A percentile compares a stretch with the other conserved stretches of the same genome.
phyloP scores from a whole-genome alignment of 1,140 invertebrate species.

The Thereuonema tuberculata region DNA sequence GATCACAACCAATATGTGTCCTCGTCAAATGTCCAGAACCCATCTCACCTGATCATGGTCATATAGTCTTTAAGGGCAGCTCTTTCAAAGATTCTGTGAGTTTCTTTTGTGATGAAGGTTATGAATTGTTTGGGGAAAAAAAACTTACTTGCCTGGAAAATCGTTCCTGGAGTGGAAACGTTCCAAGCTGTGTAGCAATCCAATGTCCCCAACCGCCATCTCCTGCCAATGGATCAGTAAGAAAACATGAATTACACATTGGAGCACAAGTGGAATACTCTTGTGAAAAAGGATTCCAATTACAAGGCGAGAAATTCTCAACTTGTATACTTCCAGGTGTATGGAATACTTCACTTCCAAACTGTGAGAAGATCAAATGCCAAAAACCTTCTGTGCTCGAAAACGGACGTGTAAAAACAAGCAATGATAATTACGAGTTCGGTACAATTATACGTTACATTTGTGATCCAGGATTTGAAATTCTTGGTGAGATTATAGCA shows the following conservation, averaged over 20 bases:
- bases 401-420: slow-evolving; percentile 14
- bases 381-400: slow-evolving; percentile 13
- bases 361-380: slow-evolving; percentile 26
- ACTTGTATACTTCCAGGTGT: slow-evolving; percentile 26
- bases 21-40: slow-evolving; percentile 21
- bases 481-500: slow-evolving; percentile 17
- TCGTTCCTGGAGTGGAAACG: slow-evolving; percentile 25
- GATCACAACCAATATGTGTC: slow-evolving; percentile 26
- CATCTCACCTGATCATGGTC: slow-evolving; percentile 17
- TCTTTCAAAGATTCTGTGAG: slow-evolving; percentile 18
- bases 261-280: slow-evolving; percentile 23
- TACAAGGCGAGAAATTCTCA: slow-evolving; percentile 26
- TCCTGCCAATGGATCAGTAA: slow-evolving; percentile 18
- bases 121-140: slow-evolving; percentile 19
- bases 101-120: slow-evolving; percentile 23
- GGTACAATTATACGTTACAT: slow-evolving; percentile 19
- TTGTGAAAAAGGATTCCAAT: slow-evolving; percentile 31
- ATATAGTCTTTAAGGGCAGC: slow-evolving; percentile 11
- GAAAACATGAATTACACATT: slow-evolving; percentile 7
- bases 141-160: slow-evolving; percentile 15
- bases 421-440: slow-evolving; percentile 15
- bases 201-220: slow-evolving; percentile 18
- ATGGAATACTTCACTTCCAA: slow-evolving; percentile 28
- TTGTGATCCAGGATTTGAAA: slow-evolving; percentile 22
- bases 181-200: slow-evolving; percentile 19